These are phyloP conservation scores for Aphrocallistes beatrix DNA, from an alignment of 37 sponge, comb jelly and placozoan species.

Conservation along the genomic window DNA sequence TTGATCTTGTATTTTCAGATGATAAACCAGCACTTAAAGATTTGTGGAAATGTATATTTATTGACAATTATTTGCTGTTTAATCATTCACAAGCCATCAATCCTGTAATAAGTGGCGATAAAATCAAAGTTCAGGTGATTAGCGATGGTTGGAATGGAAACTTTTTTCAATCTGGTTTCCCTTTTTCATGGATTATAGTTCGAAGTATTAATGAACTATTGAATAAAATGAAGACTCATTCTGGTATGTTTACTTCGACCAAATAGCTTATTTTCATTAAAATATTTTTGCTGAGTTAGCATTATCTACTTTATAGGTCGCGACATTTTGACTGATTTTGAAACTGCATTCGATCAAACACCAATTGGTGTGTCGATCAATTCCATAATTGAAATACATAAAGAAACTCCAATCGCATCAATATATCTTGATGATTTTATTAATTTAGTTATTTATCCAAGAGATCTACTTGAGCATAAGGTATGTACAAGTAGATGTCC, in stretches of 20 bases:
- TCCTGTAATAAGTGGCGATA: background rate
- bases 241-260: too few species aligned
- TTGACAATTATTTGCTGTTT: background rate
- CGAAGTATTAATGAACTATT: background rate
- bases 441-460: background rate
- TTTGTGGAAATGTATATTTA: background rate
- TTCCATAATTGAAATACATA: background rate
- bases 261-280: background rate
- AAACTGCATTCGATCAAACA: background rate
- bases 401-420: background rate
- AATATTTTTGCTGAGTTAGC: background rate
- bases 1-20: background rate
- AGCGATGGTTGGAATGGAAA: conserved; percentile 13
- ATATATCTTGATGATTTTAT: background rate
- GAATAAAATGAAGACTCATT: background rate
- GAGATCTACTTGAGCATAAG: background rate
- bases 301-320: background rate
- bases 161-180: background rate
- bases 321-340: background rate
- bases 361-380: background rate
- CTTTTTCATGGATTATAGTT: background rate
- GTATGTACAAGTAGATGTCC: background rate
- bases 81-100: background rate
- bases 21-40: background rate
- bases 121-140: background rate